Conservation (phyloP, 1,140 invertebrate genomes). For the Bombus sylvicola region DNA sequence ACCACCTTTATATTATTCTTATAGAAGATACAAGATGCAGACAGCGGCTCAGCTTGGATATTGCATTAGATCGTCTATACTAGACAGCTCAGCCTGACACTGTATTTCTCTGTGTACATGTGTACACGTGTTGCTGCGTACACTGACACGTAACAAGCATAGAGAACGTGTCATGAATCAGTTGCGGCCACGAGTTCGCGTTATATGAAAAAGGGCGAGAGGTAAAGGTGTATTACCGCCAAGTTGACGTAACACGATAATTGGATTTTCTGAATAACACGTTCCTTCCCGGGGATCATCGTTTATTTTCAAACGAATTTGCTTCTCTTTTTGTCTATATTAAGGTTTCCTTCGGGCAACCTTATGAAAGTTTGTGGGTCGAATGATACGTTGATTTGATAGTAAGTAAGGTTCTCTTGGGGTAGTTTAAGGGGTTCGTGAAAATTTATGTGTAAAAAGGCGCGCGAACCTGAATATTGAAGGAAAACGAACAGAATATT, state of each 20-base stretch:
- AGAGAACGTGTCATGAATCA: slow-evolving; percentile 39
- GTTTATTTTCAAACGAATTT: slow-evolving; percentile 14
- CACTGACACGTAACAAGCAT: not conserved
- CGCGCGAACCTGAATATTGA: not conserved
- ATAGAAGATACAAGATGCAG: slow-evolving; percentile 13
- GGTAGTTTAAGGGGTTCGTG: too few species aligned
- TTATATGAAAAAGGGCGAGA: slow-evolving; percentile 31
- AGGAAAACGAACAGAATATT: rapidly evolving
- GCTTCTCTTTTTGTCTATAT: too few species aligned
- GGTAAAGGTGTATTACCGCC: slow-evolving; percentile 20
- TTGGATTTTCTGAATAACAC: slow-evolving; percentile 39
- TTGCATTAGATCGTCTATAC: slow-evolving; percentile 29
- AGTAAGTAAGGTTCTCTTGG: too few species aligned
- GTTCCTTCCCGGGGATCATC: not conserved
- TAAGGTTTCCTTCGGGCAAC: not conserved
- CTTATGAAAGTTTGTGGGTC: not conserved
- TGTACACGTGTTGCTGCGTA: not conserved
- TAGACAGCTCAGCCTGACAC: not conserved
- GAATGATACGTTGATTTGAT: too few species aligned
- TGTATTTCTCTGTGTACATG: not conserved
- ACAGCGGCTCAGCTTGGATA: slow-evolving; percentile 7
- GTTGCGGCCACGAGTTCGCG: not conserved
- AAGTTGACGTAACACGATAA: slow-evolving; percentile 32
- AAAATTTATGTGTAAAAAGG: not conserved
- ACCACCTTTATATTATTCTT: slow-evolving; percentile 40